Evolutionary conservation across 2,888 invertebrate genomes (phyloP), one percentile per base, ranked within the genome.

Genomic region (Hyalella azteca): DNA sequence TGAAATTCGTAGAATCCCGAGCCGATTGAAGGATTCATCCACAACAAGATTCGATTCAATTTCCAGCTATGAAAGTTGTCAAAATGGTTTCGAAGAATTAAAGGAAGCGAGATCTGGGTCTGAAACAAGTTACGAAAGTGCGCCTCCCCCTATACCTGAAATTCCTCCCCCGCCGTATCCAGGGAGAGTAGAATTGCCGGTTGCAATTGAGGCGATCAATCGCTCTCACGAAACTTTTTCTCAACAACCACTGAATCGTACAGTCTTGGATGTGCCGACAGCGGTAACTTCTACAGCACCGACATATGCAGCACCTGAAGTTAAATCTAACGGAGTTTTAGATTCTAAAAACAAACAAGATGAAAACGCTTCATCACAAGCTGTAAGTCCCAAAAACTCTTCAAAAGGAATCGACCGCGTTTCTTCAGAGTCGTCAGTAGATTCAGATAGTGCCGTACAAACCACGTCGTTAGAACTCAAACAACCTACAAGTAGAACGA

Each of bases 71-170:
- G 83, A 83, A 22, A 81, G 80, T 50, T 78, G 77, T 26, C 40
- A 73, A 22, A 49, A 48, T 13, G n/a, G 19, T n/a, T 45, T 39
- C 29, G 50, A 77, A 1, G 39, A 32, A 11, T 11, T 22, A 29
- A 26, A 41, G 15, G 40, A 60, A 7, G 77, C 60, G n/a, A 29
- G 66, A 11, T 79, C 80, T 11, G 79, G 77, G 3, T 80, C 82
- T 19, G 66, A 66, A 39, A 79, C 80, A 19, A 83, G 83, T 39
- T 81, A 81, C 48, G 83, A 83, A 15, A 81, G 80, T 39, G 83
- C 80, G 4, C 83, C 83, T 41, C 83, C 83, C 0, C 81, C 81
- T 3, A 36, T 77, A 26, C 81, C 83, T 22, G 81, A 81, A 2
- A 40, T 66, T 1, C 78, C 78, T 1, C 29, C 60, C n/a, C 82